Evolutionary conservation across 1,140 invertebrate species (phyloP).

Genomic region (Pseudachorutes palmiensis): DNA sequence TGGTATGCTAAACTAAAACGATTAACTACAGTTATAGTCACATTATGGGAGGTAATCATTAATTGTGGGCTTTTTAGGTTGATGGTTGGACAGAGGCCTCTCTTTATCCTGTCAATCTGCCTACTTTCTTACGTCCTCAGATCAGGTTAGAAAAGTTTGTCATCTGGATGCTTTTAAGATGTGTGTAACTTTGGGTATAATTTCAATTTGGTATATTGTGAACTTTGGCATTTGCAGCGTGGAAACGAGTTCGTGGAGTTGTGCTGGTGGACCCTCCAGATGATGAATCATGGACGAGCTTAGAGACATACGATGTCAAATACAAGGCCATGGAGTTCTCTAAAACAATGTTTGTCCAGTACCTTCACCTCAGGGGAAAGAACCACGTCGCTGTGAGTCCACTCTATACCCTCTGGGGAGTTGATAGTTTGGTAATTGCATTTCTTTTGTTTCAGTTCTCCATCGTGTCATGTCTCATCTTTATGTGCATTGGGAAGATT

Average conservation of each 20-base stretch:
- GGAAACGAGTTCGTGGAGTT: constrained; percentile 22
- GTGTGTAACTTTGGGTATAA: too few species aligned
- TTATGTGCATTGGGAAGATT: constrained; percentile 27
- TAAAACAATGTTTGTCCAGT: constrained; percentile 18
- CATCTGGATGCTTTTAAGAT: too few species aligned
- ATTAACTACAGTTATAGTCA: neutral
- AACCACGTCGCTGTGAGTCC: constrained; percentile 33
- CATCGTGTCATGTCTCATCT: constrained; percentile 20
- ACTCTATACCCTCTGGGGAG: neutral
- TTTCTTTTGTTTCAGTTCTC: constrained; percentile 26
- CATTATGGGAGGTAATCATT: too few species aligned
- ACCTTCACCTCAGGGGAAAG: constrained; percentile 19
- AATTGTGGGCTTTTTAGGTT: constrained; percentile 32
- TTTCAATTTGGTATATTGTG: constrained; percentile 23
- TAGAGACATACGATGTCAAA: constrained; percentile 32
- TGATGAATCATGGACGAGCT: constrained; percentile 31
- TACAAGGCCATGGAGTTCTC: constrained; percentile 19
- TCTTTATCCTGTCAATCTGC: constrained; percentile 20
- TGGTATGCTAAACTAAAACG: constrained; percentile 22
- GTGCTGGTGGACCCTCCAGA: constrained; percentile 37
- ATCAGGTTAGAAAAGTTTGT: too few species aligned
- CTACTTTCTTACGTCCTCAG: neutral
- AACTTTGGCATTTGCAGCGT: constrained; percentile 27
- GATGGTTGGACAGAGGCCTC: constrained; percentile 28
- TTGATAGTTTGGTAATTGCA: constrained; percentile 7